Percentiles rank a stretch among this genome's conserved stretches.
phyloP scores from a whole-genome alignment of 2,797 vertebrate species.

The Chrysocyon brachyurus region DNA sequence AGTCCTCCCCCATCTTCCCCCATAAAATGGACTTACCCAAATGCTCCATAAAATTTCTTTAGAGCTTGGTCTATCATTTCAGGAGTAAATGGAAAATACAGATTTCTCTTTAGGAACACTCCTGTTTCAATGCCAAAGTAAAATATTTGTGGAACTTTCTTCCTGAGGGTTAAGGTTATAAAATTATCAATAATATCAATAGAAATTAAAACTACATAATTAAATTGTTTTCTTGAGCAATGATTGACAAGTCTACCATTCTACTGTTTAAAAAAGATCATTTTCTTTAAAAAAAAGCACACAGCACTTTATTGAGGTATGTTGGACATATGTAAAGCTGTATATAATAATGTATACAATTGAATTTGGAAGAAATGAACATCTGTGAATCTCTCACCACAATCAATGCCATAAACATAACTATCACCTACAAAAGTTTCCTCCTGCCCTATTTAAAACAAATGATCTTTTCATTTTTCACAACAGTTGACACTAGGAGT shows the following conservation, averaged over 20 bases:
- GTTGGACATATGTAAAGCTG: background rate
- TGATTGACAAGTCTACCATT: background rate
- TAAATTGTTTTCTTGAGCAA: background rate
- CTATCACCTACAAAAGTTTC: background rate
- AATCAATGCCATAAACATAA: background rate
- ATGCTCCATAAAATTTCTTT: background rate
- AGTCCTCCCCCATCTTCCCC: background rate
- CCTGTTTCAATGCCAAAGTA: background rate
- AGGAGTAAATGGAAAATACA: background rate
- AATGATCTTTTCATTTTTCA: background rate
- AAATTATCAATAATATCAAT: background rate
- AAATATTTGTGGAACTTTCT: background rate
- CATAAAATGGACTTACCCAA: background rate
- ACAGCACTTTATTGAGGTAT: background rate
- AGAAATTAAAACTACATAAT: background rate
- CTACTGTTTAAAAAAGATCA: background rate
- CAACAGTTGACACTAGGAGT: background rate
- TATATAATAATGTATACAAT: background rate
- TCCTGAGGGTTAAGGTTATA: background rate
- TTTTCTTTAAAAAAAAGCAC: background rate
- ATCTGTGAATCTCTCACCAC: background rate
- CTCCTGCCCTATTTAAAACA: background rate
- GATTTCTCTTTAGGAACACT: background rate
- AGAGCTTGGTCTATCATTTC: background rate
- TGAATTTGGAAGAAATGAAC: background rate